phyloP scores from a whole-genome alignment of 1,140 invertebrate species.

The Euwallacea similis region DNA sequence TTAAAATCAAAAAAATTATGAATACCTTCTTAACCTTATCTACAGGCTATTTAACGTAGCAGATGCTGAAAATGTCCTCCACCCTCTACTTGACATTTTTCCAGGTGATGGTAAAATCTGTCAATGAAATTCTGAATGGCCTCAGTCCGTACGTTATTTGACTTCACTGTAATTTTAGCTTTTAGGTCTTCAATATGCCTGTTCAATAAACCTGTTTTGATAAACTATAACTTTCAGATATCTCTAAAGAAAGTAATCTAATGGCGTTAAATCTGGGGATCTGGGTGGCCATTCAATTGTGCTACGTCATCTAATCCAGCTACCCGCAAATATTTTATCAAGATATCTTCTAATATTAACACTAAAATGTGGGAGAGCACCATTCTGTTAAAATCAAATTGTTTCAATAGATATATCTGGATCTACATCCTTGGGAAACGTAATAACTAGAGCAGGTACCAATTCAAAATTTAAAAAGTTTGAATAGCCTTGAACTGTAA shows the following conservation, averaged over 20 bases:
- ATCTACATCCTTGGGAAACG: constrained; percentile 16
- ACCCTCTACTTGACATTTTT: constrained; percentile 8
- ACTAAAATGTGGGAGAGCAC: neutral
- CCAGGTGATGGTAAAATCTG: neutral
- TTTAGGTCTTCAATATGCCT: constrained; percentile 10
- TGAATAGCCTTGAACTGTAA: neutral
- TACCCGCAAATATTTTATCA: neutral
- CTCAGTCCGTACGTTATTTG: too few relatives aligned
- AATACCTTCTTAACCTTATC: too few relatives aligned
- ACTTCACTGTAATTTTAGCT: neutral
- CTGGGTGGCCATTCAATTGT: neutral
- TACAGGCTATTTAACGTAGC: neutral
- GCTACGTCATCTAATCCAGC: neutral
- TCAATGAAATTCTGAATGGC: too few relatives aligned
- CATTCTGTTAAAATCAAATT: constrained; percentile 48
- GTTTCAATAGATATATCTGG: constrained; percentile 23
- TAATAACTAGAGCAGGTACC: constrained; percentile 10
- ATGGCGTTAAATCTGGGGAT: too few relatives aligned
- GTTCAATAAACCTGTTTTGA: neutral
- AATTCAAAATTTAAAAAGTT: constrained; percentile 8
- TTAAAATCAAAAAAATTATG: neutral
- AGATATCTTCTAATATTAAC: neutral
- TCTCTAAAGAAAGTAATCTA: too few relatives aligned
- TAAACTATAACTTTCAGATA: too few relatives aligned
- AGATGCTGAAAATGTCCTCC: too few relatives aligned